phyloP scores from a whole-genome alignment of 2,797 vertebrate species.

The Hemibagrus guttatus region DNA sequence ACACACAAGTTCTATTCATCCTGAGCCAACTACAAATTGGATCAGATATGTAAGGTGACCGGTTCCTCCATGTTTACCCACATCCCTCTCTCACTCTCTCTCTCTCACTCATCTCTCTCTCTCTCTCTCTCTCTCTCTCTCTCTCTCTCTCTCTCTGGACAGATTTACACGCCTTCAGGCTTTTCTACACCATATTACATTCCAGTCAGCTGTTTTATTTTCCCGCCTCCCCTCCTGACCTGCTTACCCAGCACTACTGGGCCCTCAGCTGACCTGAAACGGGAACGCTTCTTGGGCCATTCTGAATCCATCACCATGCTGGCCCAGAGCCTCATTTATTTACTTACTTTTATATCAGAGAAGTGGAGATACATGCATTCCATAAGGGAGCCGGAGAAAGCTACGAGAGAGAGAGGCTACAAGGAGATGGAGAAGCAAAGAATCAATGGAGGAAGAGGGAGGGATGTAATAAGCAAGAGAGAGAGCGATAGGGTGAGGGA shows the following conservation, averaged over 20 bases:
- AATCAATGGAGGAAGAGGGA: not conserved
- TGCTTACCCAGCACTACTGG: constrained; percentile 51
- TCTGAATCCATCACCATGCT: constrained; percentile 34
- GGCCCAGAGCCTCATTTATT: not conserved
- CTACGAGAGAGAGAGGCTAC: not conserved
- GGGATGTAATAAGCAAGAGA: constrained; percentile 16
- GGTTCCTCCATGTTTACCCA: constrained; percentile 45
- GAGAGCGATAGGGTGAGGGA: not conserved
- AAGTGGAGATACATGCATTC: constrained; percentile 23
- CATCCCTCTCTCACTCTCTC: constrained; percentile 15
- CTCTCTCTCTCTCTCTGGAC: constrained; percentile 31
- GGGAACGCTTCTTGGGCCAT: constrained; percentile 18
- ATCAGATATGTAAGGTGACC: constrained; percentile 54
- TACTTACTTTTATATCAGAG: constrained; percentile 9
- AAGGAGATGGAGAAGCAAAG: not conserved
- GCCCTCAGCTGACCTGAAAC: constrained; percentile 33
- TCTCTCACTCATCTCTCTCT: constrained; percentile 23
- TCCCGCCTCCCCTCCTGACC: constrained; percentile 14
- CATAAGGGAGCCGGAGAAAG: constrained; percentile 20
- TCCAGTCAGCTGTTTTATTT: constrained; percentile 49
- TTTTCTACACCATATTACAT: constrained; percentile 37
- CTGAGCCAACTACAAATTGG: constrained; percentile 40
- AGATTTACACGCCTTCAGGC: constrained; percentile 31
- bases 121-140: constrained; percentile 3
- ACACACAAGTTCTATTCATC: constrained; percentile 27